Conservation (phyloP, 1,140 invertebrate species). For the Elymnias hypermnestra region DNA sequence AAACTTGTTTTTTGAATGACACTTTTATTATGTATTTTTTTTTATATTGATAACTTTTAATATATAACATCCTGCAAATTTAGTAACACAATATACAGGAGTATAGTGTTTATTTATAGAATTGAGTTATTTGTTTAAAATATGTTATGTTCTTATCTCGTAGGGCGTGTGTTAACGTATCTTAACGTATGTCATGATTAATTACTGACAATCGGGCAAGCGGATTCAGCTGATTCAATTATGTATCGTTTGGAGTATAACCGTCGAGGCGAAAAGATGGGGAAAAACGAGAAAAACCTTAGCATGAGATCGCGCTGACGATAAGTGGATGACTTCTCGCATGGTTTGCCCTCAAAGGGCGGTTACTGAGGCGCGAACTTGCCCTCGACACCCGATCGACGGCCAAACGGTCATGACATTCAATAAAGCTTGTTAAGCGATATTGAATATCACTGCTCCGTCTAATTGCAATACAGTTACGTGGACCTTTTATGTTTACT, state of each 20-base stretch:
- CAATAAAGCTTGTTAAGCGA: constrained; percentile 33
- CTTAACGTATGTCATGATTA: constrained; percentile 45
- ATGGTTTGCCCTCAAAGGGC: constrained; percentile 68
- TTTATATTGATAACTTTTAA: no score
- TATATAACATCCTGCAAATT: no score
- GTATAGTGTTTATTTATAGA: no score
- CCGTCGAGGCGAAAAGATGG: constrained; percentile 57
- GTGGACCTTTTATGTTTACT: not conserved
- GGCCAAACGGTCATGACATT: constrained; percentile 35
- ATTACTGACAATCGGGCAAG: constrained; percentile 49
- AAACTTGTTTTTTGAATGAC: no score
- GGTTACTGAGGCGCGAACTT: constrained; percentile 43
- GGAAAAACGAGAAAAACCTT: constrained; percentile 70
- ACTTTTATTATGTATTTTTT: no score
- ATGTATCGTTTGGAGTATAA: constrained; percentile 56
- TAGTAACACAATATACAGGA: no score
- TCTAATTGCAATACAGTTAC: constrained; percentile 15
- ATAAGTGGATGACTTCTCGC: constrained; percentile 73
- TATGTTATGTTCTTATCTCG: no score
- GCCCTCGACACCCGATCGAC: constrained; percentile 32
- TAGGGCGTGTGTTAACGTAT: constrained; percentile 5
- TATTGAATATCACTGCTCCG: constrained; percentile 17
- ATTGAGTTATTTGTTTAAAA: no score
- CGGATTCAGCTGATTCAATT: constrained; percentile 63
- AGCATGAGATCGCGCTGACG: constrained; percentile 60